These are phyloP conservation scores for Rhadinocentrus ornatus DNA, from an alignment of 2,797 vertebrate genomes.

Conservation along the genomic window DNA sequence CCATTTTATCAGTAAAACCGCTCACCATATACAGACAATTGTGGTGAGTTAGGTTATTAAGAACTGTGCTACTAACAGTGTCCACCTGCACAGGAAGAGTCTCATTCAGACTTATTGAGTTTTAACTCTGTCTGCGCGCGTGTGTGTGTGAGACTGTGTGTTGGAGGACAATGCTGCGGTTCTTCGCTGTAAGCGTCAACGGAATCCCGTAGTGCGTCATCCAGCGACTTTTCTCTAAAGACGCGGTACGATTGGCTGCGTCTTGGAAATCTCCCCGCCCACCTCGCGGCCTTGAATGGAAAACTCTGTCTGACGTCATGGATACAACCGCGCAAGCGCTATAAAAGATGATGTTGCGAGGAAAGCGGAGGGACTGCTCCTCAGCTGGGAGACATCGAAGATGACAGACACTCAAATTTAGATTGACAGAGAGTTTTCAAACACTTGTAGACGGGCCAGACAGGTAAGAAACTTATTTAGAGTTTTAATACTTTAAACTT, in stretches of 20 bases:
- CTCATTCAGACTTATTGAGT: conserved; percentile 4
- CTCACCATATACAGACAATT: not conserved
- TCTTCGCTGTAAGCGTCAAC: conserved; percentile 88
- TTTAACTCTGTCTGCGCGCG: conserved; percentile 11
- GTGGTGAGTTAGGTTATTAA: not conserved
- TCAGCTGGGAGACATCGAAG: conserved; percentile 40
- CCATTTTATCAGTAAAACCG: conserved; percentile 7
- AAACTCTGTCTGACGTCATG: conserved; percentile 76
- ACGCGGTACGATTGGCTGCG: conserved; percentile 77
- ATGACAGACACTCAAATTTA: conserved; percentile 49
- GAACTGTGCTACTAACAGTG: not conserved
- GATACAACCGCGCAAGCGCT: conserved; percentile 42
- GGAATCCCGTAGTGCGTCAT: conserved; percentile 97
- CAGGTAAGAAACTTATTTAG: conserved; percentile 56
- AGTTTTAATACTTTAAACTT: not conserved
- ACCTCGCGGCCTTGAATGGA: conserved; percentile 82
- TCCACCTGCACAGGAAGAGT: not conserved
- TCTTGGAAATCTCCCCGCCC: conserved; percentile 86
- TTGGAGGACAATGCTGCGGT: conserved; percentile 65
- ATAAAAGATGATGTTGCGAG: conserved; percentile 55
- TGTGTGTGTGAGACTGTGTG: conserved; percentile 7
- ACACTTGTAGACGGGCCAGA: conserved; percentile 27
- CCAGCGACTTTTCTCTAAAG: conserved; percentile 62
- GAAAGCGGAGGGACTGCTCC: conserved; percentile 20
- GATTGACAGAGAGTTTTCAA: conserved; percentile 34